These are phyloP conservation scores for Trichogramma evanescens DNA, from an alignment of 2,888 invertebrate species.

Conservation along the genomic window DNA sequence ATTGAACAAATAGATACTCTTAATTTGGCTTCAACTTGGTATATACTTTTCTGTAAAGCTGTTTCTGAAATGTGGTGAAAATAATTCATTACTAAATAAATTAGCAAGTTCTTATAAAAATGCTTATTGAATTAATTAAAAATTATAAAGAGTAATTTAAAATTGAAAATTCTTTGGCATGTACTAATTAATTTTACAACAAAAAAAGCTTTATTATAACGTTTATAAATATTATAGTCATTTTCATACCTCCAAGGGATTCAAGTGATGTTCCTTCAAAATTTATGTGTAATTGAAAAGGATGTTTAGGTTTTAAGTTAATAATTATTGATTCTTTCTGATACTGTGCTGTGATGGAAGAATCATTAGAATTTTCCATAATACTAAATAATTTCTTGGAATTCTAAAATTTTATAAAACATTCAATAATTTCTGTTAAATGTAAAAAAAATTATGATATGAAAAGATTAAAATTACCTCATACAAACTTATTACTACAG, in stretches of 20 bases:
- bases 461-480: constrained; percentile 26
- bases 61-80: constrained; percentile 1
- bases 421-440: constrained; percentile 29
- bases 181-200: no score
- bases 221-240: not conserved
- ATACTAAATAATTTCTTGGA: constrained; percentile 30
- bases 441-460: constrained; percentile 20
- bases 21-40: constrained; percentile 14
- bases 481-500: constrained; percentile 30
- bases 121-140: not conserved
- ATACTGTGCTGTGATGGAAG: constrained; percentile 12
- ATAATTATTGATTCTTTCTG: constrained; percentile 22
- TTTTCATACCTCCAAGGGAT: constrained; percentile 22
- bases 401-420: constrained; percentile 26
- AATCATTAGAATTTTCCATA: constrained; percentile 26
- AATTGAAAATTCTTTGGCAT: not conserved
- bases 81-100: constrained; percentile 4
- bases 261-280: constrained; percentile 28
- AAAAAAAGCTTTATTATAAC: no score
- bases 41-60: constrained; percentile 18
- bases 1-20: constrained; percentile 16
- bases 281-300: constrained; percentile 27
- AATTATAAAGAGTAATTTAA: not conserved
- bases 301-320: constrained; percentile 25
- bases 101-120: constrained; percentile 1